Base-by-base conservation (phyloP, 2,113 vertebrate genomes). In the Perca flavescens region DNA sequence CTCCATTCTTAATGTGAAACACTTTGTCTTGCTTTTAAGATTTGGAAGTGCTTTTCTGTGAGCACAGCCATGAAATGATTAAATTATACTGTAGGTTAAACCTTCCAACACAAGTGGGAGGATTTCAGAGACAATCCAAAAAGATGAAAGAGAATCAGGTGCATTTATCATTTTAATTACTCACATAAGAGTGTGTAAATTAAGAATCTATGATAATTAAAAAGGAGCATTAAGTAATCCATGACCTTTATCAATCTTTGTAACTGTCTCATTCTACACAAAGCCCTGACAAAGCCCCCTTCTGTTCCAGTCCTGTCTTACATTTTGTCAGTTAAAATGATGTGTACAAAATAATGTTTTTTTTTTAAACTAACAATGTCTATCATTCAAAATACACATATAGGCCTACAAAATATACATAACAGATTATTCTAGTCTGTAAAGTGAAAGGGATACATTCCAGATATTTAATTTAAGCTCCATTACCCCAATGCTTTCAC, bases 1-100 rank as follows among this genome's bases (percentile, higher is more conserved):
- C 70, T 76, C 73, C 69, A 14, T 66, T 85, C 69, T 49, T 68
- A 67, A 76, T 73, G 25, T 57, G 34, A 72, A 68, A 73, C 53
- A 56, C 47, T 75, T 62, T 73, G 66, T 77, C 58, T 77, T 58
- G 46, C 64, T 84, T 67, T 19, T 57, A 62, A 57, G 47, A 80
- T 68, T 76, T 53, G 4, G 9, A 68, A 10, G n/a, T 28, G 61
- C 28, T 63, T 80, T 57, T 76, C 43, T 68, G 43, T 3, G 46
- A 77, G 58, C 22, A 6, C 14, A 28, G 58, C 54, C 63, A 50
- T 75, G 66, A 71, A 34, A 60, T 66, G 69, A 43, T 66, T 71
- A 74, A 69, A 53, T 68, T 47, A 43, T 43, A 28, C 28, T 28
- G 28, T 28, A 80, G 43, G 50, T 65, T 64, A 76, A 77, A 69